Base-by-base conservation (phyloP, 2,888 invertebrate genomes). In the Sphecodes monilicornis region DNA sequence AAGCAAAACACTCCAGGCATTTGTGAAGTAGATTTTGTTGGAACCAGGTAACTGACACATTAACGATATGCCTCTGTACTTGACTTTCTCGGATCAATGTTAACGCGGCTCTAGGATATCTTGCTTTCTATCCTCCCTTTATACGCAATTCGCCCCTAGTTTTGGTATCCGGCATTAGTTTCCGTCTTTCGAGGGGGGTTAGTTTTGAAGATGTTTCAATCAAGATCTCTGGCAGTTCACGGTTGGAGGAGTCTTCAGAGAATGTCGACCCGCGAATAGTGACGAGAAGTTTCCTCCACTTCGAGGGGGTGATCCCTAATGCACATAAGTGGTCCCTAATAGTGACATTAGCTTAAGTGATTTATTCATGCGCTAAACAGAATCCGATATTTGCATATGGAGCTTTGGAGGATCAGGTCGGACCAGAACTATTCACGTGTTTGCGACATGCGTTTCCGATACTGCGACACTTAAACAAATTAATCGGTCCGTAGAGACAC, bases 131-230 rank as follows among this genome's bases (percentile, higher is more conserved):
- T 82, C 66, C 71, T 77, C 78, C 82, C 70, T 76, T 83, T 73
- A 83, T 70, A 74, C 81, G 87, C 81, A 86, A 86, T 87, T 84
- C 84, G 78, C 79, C 71, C 82, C 73, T 74, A 84, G 70, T 82
- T 80, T 71, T 43, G 75, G 50, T 78, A 80, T 72, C 79, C 82
- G 70, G 73, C 64, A 46, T 66, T 73, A 76, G 81, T 84, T 87
- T 79, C 86, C 76, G 68, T 70, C 66, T 50, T 79, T 50, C 70
- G 46, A 69, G 76, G 43, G 43, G 36, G 70, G 74, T 77, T 72
- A 79, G 86, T 82, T 86, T 86, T 82, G 80, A 85, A 82, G 85
- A 82, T 80, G 82, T 85, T 86, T 85, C 82, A 82, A 86, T 82
- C 86, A 82, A 85, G 82, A 69, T 66, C 80, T 57, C 64, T 68